Evolutionary conservation across 92 coral and sea anemone genomes (phyloP).

Genomic region (Zoanthus sociatus): DNA sequence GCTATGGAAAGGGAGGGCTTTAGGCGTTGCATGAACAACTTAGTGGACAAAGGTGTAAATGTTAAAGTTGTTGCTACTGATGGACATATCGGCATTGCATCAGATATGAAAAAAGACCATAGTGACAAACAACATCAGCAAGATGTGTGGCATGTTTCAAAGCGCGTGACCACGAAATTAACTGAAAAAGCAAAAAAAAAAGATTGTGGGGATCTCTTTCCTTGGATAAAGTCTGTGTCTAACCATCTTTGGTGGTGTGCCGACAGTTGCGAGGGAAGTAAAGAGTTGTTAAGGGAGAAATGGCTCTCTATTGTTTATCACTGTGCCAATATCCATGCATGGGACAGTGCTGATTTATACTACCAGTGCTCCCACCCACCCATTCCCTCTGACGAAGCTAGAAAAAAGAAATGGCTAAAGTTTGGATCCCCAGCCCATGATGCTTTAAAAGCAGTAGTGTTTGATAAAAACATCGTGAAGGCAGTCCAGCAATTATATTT

Average conservation of each 20-base stretch:
- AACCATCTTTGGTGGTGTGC: constrained; percentile 70
- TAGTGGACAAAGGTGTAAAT: constrained; percentile 1
- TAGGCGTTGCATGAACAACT: constrained; percentile 45
- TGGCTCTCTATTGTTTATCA: constrained; percentile 21
- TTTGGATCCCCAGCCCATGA: constrained; percentile 48
- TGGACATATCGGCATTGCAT: constrained; percentile 42
- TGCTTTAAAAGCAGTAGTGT: constrained; percentile 51
- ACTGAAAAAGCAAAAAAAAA: constrained; percentile 62
- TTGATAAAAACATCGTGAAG: constrained; percentile 44
- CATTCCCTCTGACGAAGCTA: constrained; percentile 2
- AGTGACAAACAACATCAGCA: constrained; percentile 47
- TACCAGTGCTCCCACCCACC: constrained; percentile 35
- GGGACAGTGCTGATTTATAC: constrained; percentile 30
- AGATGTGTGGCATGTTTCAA: constrained; percentile 66
- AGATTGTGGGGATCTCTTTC: constrained; percentile 54
- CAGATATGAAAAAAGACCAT: constrained; percentile 49
- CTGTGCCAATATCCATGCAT: constrained; percentile 20
- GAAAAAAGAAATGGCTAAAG: constrained; percentile 44
- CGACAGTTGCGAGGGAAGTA: constrained; percentile 45
- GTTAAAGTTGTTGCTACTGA: constrained; percentile 55
- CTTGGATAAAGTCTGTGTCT: constrained; percentile 61
- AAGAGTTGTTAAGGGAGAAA: constrained; percentile 33
- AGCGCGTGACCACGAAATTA: constrained; percentile 57
- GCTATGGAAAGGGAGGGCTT: constrained; percentile 68
- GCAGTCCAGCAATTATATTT: constrained; percentile 59